Evolutionary conservation across 2,113 vertebrate genomes (phyloP).

Genomic region (Andinoacara biseriatus): DNA sequence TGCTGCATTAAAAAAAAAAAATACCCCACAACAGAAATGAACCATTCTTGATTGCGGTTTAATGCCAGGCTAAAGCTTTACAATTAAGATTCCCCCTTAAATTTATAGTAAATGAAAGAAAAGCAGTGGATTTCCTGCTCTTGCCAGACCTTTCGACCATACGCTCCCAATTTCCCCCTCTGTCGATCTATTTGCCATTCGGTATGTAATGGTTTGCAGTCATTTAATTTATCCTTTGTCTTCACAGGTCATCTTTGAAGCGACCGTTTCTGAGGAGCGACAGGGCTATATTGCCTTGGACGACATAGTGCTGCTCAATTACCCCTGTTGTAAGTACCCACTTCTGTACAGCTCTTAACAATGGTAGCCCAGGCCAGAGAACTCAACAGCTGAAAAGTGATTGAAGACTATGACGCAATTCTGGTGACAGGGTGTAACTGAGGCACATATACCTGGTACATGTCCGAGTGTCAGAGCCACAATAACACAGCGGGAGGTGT

Average conservation of each 20-base stretch:
- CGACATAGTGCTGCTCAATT: conserved; percentile 93
- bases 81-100: conserved; percentile 1
- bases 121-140: not conserved
- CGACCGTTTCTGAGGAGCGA: conserved; percentile 85
- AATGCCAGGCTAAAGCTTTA: not conserved
- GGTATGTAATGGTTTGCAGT: conserved; percentile 14
- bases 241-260: conserved; percentile 92
- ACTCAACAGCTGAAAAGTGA: conserved; percentile 1
- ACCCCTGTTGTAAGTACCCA: conserved; percentile 93
- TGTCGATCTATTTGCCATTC: conserved; percentile 8
- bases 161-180: not conserved
- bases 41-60: not conserved
- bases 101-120: not conserved
- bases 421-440: not conserved
- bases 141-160: not conserved
- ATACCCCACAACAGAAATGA: not conserved
- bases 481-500: conserved; percentile 31
- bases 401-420: conserved; percentile 11
- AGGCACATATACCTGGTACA: not conserved
- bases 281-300: conserved; percentile 93
- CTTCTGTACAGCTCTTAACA: not conserved
- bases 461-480: conserved; percentile 8
- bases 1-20: not conserved
- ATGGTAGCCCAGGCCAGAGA: not conserved
- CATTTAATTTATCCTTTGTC: conserved; percentile 38